Evolutionary conservation across 2,888 invertebrate species (phyloP), one percentile per base, ranked within the genome.

Genomic region (Trissolcus japonicus): DNA sequence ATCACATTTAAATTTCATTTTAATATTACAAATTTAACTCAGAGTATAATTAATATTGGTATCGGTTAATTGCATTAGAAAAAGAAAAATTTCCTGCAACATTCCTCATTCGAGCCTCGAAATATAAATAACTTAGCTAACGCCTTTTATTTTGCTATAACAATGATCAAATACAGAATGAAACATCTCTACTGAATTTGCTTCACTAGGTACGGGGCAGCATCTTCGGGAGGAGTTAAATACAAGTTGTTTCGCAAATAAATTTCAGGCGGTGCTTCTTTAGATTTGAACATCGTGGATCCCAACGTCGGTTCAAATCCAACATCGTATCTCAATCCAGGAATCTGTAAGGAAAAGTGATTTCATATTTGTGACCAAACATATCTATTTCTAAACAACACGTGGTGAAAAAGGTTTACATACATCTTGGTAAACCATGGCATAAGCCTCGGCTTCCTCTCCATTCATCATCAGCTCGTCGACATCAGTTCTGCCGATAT

Each of bases 391-490:
- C 9, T 14, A 48, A 2, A 14, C 17, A 48, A 16, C 4, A 25
- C 1, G 1, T 43, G 43, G 9, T n/a, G 9, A 46, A 51, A 51
- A 17, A 9, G 1, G 9, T 17, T 57, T 7, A 56, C 56, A 2
- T 41, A 56, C 56, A 7, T 17, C 11, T 0, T 41, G 11, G 1
- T 9, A 1, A 14, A 59, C n/a, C 14, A 9, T 2, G 4, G 3
- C 0, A n/a, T 21, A 2, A 46, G 4, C 6, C 13, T 62, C 62
- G 16, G 13, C 1, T 21, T 94, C 94, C 0, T 93, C 92, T 3
- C 93, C 92, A 41, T 90, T 89, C 13, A 92, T 91, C 46, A 93
- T 76, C 66, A 96, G 87, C 87, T 95, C 95, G 0, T 95, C 95
- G 7, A 94, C 93, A 82, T 95, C 93, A 62, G 13, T 91, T 84